Evolutionary conservation across 2,797 vertebrate species (phyloP), one percentile per base, ranked within the genome.

Genomic region (Amazona ochrocephala): DNA sequence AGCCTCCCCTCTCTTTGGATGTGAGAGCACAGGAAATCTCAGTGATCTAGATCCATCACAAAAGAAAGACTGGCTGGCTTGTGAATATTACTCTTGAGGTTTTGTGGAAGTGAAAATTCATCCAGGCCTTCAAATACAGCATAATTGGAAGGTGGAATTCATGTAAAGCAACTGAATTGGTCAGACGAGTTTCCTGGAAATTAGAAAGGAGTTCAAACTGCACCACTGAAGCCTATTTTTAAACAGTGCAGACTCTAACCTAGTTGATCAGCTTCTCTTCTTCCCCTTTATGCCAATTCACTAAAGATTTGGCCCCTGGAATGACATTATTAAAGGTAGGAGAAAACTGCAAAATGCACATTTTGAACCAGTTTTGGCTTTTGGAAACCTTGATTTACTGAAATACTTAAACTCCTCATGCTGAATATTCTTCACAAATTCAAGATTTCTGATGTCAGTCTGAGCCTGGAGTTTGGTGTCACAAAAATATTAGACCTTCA

Each of bases 121-220:
- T 77, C 45, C 13, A 62, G 39, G 4, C 23, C 45, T 83, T 78
- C 83, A 91, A 84, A 74, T 73, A 29, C 2, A 86, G 54, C 14
- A 62, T 90, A 76, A 76, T 4, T 72, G 51, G 41, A 88, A 90
- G 56, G 44, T 68, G 37, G 48, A 76, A 84, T 88, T 81, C 15
- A 14, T 67, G 51, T 54, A 93, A 94, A 87, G 32, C 45, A 67
- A 60, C 26, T 84, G 64, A 87, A 77, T 89, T 79, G 86, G 68
- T 92, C 37, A 14, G 72, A 83, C 11, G n/a, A 71, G 11, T 89
- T 87, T 90, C 54, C 61, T 87, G 72, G 61, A 89, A 92, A 90
- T 48, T 53, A 73, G n/a, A 82, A 95, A 76, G 76, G 1, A 87
- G 23, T 73, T 87, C 44, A 89, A 77, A 84, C 37, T 82, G 67